Conservation (phyloP, 2,113 vertebrate genomes). For the Oncorhynchus gorbuscha region DNA sequence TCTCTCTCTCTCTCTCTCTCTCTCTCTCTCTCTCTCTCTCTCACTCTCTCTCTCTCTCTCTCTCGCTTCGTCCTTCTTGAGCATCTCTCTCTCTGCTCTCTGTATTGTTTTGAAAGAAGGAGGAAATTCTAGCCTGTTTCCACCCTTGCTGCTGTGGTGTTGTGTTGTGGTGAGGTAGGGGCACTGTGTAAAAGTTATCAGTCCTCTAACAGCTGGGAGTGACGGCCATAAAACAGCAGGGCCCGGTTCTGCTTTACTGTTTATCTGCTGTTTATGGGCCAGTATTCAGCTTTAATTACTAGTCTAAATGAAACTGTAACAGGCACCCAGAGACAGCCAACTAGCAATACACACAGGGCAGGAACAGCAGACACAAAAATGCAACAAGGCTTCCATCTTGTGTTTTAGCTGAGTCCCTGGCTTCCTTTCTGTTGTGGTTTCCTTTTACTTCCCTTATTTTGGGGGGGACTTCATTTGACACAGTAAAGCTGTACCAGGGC, state of each 20-base stretch:
- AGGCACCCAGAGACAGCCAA: conserved; percentile 91
- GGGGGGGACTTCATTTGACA: no score
- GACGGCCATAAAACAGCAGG: conserved; percentile 97
- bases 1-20: not conserved
- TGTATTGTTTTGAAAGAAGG: not conserved
- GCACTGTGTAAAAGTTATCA: conserved; percentile 91
- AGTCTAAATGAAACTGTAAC: conserved; percentile 99
- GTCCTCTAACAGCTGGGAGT: conserved; percentile 94
- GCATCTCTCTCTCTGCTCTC: not conserved
- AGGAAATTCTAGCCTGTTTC: conserved; percentile 45
- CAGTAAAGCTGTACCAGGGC: conserved; percentile 7
- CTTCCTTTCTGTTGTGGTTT: no score
- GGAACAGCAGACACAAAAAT: conserved; percentile 38
- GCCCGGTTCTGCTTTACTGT: conserved; percentile 92
- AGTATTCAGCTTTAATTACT: conserved; percentile 99
- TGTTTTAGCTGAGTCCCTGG: no score
- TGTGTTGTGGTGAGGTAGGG: conserved; percentile 68
- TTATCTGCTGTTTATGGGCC: conserved; percentile 99
- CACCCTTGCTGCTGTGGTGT: conserved; percentile 54
- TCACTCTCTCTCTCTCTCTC: not conserved
- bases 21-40: no score
- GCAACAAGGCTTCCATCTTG: conserved; percentile 34
- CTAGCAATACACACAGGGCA: conserved; percentile 33
- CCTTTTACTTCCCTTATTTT: no score
- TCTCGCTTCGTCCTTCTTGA: no score